Conservation (phyloP, 1,140 invertebrate species). For the Tetramorium alpestre region DNA sequence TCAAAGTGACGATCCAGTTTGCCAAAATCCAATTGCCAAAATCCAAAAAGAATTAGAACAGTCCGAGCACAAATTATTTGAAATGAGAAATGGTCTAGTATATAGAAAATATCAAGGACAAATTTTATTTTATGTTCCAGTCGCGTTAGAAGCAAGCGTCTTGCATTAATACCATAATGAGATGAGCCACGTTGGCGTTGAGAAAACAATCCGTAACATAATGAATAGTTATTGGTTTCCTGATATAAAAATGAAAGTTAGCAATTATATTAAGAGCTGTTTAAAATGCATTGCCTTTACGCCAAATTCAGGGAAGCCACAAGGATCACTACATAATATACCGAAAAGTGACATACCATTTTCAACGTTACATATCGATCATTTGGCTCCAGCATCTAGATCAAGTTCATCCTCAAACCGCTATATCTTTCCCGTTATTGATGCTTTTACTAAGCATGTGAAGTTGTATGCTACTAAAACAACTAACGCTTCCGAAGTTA, state of each 20-base stretch:
- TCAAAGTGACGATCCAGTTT: background rate
- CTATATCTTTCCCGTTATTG: background rate
- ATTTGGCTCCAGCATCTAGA: background rate
- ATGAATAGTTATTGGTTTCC: conserved; percentile 76
- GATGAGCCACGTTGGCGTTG: conserved; percentile 67
- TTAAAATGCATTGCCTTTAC: conserved; percentile 76
- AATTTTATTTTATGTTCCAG: conserved; percentile 52
- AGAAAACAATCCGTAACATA: conserved; percentile 69
- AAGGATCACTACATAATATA: conserved; percentile 71
- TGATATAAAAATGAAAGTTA: conserved; percentile 71
- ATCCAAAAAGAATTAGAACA: background rate
- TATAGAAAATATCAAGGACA: conserved; percentile 28
- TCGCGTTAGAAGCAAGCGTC: conserved; percentile 61
- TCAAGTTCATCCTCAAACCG: background rate
- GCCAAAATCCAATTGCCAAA: conserved; percentile 7
- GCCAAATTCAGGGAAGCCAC: conserved; percentile 65
- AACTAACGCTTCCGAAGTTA: background rate
- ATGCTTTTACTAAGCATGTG: background rate
- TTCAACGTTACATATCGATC: background rate
- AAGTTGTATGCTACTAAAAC: background rate
- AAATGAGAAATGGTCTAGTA: conserved; percentile 43
- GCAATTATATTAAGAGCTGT: conserved; percentile 71
- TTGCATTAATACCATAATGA: conserved; percentile 68
- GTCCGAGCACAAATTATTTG: conserved; percentile 6
- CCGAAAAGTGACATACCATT: conserved; percentile 16